These are phyloP conservation scores for Micoletzkya japonica DNA, from an alignment of 2,888 invertebrate species.

Conservation along the genomic window DNA sequence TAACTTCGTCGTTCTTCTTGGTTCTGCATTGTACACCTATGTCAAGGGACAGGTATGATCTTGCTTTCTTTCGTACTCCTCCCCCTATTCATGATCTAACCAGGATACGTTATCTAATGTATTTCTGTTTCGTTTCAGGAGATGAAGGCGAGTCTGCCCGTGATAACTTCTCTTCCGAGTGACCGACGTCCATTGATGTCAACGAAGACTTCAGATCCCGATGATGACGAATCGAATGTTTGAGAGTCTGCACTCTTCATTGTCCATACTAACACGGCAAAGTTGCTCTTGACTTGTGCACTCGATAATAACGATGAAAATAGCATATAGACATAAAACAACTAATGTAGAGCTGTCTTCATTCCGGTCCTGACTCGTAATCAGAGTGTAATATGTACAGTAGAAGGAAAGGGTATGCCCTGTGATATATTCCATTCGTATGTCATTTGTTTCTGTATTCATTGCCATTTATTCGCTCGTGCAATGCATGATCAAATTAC, in stretches of 20 bases:
- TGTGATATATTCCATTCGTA: no score
- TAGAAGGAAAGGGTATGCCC: no score
- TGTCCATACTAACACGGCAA: no score
- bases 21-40: slow-evolving; percentile 47
- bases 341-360: no score
- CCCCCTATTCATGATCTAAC: background rate
- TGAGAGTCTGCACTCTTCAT: background rate
- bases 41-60: slow-evolving; percentile 33
- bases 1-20: slow-evolving; percentile 75
- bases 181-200: slow-evolving; percentile 18
- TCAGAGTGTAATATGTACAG: no score
- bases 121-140: background rate
- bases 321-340: no score
- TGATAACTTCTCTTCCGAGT: slow-evolving; percentile 15
- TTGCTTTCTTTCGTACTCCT: background rate
- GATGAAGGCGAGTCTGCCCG: slow-evolving; percentile 11
- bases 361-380: no score
- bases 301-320: no score
- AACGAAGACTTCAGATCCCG: slow-evolving; percentile 14
- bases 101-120: background rate
- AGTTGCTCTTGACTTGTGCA: no score
- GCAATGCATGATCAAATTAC: no score
- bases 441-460: no score
- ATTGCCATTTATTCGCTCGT: no score
- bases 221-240: slow-evolving; percentile 18